Evolutionary conservation across 2,888 invertebrate species (phyloP), one percentile per base, ranked within the genome.

Genomic region (Rutpela maculata): DNA sequence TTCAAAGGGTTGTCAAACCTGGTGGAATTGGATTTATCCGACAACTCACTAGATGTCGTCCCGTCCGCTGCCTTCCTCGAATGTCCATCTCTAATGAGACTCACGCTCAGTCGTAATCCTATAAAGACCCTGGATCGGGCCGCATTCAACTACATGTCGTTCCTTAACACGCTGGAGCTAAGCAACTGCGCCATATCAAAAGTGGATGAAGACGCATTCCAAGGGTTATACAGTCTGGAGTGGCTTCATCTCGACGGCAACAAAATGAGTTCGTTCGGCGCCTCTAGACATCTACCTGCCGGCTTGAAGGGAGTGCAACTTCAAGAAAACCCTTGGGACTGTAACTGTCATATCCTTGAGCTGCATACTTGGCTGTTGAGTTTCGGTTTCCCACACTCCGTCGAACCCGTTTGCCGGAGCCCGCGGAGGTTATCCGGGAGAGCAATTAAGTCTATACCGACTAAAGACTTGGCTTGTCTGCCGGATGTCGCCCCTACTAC

Each of bases 321-420:
- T 83, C 95, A 97, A 88, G 95, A 94, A 88, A 97, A 97, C 91
- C 95, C 95, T 82, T 97, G 97, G 97, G 92, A 93, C 83, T 97
- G 97, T 90, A 96, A 97, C 89, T 97, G 97, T 89, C 93, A 94
- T 84, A 91, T 97, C 86, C 91, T 94, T 83, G 94, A 95, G 85
- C 90, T 97, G 86, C 94, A 95, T 87, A 90, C 92, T 80, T 97
- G 97, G 96, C 91, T 97, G 85, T 91, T 92, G 82, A 93, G 93
- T 87, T 94, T 94, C 87, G 94, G 94, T 86, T 94, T 95, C 83
- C 95, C 96, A 10, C 94, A 95, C 87, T 92, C 94, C 38, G 93
- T 94, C 72, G 96, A 96, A 86, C 96, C 96, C 35, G 92, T 93
- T 86, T 97, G 97, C 89, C 92, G 92, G 74, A 92, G 93, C 67